phyloP scores from a whole-genome alignment of 2,113 vertebrate species.

The Mastomys coucha region DNA sequence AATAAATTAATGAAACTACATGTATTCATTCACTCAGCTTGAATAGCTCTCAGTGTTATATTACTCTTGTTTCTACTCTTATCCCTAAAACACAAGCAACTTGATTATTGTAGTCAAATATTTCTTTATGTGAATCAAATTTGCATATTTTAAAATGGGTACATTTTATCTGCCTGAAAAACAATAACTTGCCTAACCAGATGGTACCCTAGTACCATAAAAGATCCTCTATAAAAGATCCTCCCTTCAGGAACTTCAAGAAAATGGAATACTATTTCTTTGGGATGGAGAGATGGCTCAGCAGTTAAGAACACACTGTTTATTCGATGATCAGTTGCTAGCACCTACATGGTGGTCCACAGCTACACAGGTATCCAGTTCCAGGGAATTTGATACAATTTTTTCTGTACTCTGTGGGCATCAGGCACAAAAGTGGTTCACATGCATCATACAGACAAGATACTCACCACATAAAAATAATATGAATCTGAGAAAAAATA shows the following conservation, averaged over 20 bases:
- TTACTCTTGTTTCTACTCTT: neutral
- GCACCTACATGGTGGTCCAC: neutral
- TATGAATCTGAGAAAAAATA: neutral
- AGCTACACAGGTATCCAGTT: neutral
- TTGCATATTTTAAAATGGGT: neutral
- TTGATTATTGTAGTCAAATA: neutral
- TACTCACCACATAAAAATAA: neutral
- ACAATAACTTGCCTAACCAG: neutral
- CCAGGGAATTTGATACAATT: neutral
- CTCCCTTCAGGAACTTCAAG: neutral
- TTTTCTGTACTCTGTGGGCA: neutral
- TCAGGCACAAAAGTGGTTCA: neutral
- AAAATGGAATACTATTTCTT: neutral
- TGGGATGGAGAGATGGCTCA: neutral
- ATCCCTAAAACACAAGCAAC: neutral
- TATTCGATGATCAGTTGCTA: neutral
- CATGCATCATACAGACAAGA: neutral
- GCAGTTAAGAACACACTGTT: neutral
- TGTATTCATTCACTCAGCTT: neutral
- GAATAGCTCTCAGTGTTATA: neutral
- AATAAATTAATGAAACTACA: neutral
- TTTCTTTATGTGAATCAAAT: conserved; percentile 14
- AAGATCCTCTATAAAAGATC: neutral
- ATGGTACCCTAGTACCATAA: neutral
- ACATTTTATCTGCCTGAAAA: neutral